These are phyloP conservation scores for Opisthocomus hoazin DNA, from an alignment of 2,113 vertebrate species.

Conservation along the genomic window DNA sequence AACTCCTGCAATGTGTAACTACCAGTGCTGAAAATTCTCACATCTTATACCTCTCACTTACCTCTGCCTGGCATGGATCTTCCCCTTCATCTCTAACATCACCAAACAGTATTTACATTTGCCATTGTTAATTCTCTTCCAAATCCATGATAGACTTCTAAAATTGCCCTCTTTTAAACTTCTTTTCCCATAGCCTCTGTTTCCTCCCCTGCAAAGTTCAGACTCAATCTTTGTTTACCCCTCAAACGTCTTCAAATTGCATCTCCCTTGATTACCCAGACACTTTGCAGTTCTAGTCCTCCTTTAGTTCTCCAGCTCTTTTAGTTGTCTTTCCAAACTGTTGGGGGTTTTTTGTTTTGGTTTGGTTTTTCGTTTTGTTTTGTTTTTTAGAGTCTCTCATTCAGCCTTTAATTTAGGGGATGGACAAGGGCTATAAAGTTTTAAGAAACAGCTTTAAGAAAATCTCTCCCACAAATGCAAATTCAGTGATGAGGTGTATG, in stretches of 20 bases:
- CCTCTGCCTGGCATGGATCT: not conserved
- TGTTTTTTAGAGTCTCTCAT: not conserved
- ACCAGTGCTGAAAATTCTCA: not conserved
- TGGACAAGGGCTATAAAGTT: not conserved
- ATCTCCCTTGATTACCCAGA: not conserved
- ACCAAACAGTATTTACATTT: not conserved
- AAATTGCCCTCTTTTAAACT: not conserved
- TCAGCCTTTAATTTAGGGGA: not conserved
- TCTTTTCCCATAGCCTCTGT: not conserved
- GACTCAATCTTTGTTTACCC: not conserved
- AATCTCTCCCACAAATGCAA: not conserved
- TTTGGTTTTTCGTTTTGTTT: not conserved
- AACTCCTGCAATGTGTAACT: not conserved
- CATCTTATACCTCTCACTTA: not conserved
- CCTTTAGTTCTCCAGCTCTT: not conserved
- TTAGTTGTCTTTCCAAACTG: not conserved
- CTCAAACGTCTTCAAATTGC: not conserved
- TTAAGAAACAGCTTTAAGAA: not conserved
- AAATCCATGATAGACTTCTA: not conserved
- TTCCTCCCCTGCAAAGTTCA: not conserved
- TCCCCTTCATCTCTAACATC: not conserved
- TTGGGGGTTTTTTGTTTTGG: not conserved
- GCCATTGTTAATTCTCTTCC: not conserved
- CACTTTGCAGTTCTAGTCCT: not conserved
- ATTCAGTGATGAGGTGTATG: not conserved